Percentiles rank a stretch among this genome's conserved stretches.
Conservation (phyloP, 2,113 vertebrate species). For the Collichthys lucidus region DNA sequence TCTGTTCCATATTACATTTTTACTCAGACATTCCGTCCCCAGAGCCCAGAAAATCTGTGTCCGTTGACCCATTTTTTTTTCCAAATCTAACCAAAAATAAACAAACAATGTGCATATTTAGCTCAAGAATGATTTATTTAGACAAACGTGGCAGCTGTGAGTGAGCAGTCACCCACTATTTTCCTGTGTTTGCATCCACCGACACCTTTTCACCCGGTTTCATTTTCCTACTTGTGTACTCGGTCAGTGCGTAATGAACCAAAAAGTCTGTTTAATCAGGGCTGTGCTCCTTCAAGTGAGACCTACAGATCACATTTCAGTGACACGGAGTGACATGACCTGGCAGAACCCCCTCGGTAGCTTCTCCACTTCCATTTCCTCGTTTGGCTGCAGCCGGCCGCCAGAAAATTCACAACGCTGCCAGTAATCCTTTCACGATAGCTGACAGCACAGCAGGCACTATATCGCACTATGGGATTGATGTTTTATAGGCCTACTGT, state of each 20-base stretch:
- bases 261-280: slow-evolving; percentile 10
- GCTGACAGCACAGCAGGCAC: slow-evolving; percentile 65
- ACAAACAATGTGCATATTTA: neutral
- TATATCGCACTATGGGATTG: slow-evolving; percentile 55
- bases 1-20: slow-evolving; percentile 59
- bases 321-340: slow-evolving; percentile 45
- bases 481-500: slow-evolving; percentile 64
- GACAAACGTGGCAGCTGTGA: neutral
- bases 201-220: neutral
- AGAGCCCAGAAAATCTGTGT: slow-evolving; percentile 22
- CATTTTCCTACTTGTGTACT: neutral
- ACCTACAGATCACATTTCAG: slow-evolving; percentile 49
- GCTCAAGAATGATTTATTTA: neutral
- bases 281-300: slow-evolving; percentile 14
- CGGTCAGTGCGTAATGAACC: neutral
- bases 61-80: slow-evolving; percentile 46
- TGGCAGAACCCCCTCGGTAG: slow-evolving; percentile 42
- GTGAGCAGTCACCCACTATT: neutral
- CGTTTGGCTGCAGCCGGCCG: slow-evolving; percentile 30
- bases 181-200: neutral
- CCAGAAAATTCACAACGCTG: slow-evolving; percentile 55
- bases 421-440: slow-evolving; percentile 64
- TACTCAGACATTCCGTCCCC: slow-evolving; percentile 7
- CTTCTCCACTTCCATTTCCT: slow-evolving; percentile 49
- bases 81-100: neutral